Evolutionary conservation across 2,888 invertebrate species (phyloP), one percentile per base, ranked within the genome.

Genomic region (Eupithecia subfuscata): DNA sequence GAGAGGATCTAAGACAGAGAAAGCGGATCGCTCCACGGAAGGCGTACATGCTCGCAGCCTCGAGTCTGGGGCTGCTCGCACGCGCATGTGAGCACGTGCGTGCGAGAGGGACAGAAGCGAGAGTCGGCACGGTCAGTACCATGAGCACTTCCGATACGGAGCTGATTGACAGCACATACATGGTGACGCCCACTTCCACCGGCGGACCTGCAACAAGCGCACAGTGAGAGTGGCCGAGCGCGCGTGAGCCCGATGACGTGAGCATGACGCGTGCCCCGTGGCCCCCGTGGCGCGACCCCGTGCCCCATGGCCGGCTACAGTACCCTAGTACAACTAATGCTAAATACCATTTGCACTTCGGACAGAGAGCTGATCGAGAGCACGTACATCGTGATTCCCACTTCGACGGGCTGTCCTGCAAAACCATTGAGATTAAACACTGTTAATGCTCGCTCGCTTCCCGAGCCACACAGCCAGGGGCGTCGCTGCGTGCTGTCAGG

Each of bases 71-170:
- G 94, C 93, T 92, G 94, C 92, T 91, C 90, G 68, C 68, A 68
- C 68, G 68, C 22, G 40, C 40, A 64, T 34, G 64, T 68, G 68
- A 40, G 68, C 68, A 68, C 68, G 68, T 68, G 68, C 68, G 68
- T 68, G 68, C 68, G 68, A 68, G 68, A 80, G 82, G 84, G 71
- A 84, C 87, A 88, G 68, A 68, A 87, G 87, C 88, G 88, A 87
- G 86, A 87, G 91, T 93, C 81, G 81, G 81, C 71, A 65, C 70
- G 95, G 87, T 92, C 91, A 92, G 93, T 97, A 99, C 98, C 98
- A 99, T 99, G 97, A 98, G 97, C 95, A 98, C 99, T 97, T 99
- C 99, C 95, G 98, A 98, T 95, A 99, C 98, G 95, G 98, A 98
- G 96, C 98, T 98, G 97, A 99, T 99, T 96, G 98, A 98, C 96